Conservation (phyloP, 2,797 vertebrate species). For the Darevskia nairensis region DNA sequence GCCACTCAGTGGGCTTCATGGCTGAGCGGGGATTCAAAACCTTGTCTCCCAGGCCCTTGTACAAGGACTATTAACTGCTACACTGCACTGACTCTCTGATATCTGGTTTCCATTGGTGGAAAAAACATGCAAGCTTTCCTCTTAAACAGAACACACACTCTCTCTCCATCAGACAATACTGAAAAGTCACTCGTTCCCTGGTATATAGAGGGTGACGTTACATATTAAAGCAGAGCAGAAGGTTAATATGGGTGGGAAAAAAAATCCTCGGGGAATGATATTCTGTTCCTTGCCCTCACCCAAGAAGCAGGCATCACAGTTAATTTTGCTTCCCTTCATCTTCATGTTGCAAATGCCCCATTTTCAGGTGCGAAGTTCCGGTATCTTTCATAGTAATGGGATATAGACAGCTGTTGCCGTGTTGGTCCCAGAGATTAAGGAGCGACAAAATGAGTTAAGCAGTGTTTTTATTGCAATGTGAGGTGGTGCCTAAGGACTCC, state of each 20-base stretch:
- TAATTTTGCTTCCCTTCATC: constrained; percentile 35
- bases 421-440: constrained; percentile 28
- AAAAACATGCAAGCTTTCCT: neutral
- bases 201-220: neutral
- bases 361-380: constrained; percentile 23
- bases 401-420: constrained; percentile 31
- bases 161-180: neutral
- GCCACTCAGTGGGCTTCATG: no score
- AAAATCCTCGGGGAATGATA: neutral
- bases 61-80: no score
- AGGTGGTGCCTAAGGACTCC: neutral
- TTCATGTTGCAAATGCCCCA: neutral
- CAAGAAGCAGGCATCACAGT: constrained; percentile 1
- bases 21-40: no score
- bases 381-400: constrained; percentile 31
- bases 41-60: no score
- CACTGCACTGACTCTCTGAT: neutral
- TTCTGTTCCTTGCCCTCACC: neutral
- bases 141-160: neutral
- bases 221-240: constrained; percentile 25
- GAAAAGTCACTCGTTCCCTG: neutral
- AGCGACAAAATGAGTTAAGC: constrained; percentile 28
- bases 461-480: constrained; percentile 6
- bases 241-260: constrained; percentile 22
- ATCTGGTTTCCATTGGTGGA: neutral